Evolutionary conservation across 2,888 invertebrate genomes (phyloP).

Genomic region (Stenolophus ochropezus): DNA sequence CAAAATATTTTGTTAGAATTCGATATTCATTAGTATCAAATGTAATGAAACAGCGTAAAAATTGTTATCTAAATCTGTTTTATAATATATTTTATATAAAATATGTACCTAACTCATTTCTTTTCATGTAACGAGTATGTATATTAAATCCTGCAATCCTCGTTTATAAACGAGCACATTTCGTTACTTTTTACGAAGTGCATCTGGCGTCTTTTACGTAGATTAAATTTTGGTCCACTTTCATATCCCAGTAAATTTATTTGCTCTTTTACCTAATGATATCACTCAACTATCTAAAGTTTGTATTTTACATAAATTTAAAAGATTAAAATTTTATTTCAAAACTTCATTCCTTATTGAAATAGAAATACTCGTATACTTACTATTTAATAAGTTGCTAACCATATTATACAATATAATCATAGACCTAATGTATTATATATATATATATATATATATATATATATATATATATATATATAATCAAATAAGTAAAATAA

Average conservation of each 20-base stretch:
- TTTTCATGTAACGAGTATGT: neutral
- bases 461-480: no score
- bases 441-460: no score
- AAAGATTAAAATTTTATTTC: neutral
- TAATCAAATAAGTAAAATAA: no score
- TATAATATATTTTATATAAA: neutral
- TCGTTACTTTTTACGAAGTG: conserved; percentile 5
- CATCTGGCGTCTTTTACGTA: neutral
- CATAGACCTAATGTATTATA: no score
- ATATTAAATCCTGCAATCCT: neutral
- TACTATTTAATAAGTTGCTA: neutral
- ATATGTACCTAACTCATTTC: no score
- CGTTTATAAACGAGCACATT: neutral
- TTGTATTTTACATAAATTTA: neutral
- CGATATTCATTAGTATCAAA: no score
- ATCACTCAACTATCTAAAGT: neutral
- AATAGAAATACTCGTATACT: neutral
- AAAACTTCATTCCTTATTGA: neutral
- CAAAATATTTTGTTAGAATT: no score
- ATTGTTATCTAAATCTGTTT: no score
- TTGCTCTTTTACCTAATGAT: conserved; percentile 18
- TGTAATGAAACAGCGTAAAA: no score
- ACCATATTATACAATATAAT: no score
- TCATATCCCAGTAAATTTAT: conserved; percentile 2
- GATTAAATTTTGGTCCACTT: conserved; percentile 29